Evolutionary conservation across 2,888 invertebrate species (phyloP).

Genomic region (Tholera decimalis): DNA sequence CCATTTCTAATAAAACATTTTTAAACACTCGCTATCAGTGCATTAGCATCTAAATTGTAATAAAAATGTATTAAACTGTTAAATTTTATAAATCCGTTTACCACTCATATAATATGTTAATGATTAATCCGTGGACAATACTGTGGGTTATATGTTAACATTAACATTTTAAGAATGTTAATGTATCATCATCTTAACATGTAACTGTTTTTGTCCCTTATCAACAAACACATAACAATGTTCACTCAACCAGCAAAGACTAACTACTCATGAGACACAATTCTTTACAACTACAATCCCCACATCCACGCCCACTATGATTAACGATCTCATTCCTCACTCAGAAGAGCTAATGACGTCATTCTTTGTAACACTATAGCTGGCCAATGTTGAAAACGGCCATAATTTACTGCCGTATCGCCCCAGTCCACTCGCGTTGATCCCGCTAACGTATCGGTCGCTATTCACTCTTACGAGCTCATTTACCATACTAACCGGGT

Average conservation of each 20-base stretch:
- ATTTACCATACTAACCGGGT: constrained; percentile 73
- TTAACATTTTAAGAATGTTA: no score
- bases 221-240: no score
- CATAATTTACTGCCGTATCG: constrained; percentile 68
- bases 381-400: constrained; percentile 56
- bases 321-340: constrained; percentile 55
- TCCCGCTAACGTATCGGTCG: constrained; percentile 78
- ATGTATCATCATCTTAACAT: no score
- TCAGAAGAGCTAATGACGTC: constrained; percentile 52
- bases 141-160: no score
- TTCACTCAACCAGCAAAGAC: background rate
- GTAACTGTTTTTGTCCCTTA: no score
- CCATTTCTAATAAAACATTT: no score
- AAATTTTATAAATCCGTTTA: no score
- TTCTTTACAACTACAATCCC: constrained; percentile 28
- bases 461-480: constrained; percentile 72
- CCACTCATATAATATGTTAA: no score
- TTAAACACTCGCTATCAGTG: no score
- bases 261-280: constrained; percentile 31
- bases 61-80: no score
- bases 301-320: constrained; percentile 45
- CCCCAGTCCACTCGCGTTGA: constrained; percentile 71
- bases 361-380: constrained; percentile 59
- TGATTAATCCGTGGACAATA: no score
- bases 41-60: no score